Conservation (phyloP, 2,797 vertebrate species). For the Acridotheres tristis region DNA sequence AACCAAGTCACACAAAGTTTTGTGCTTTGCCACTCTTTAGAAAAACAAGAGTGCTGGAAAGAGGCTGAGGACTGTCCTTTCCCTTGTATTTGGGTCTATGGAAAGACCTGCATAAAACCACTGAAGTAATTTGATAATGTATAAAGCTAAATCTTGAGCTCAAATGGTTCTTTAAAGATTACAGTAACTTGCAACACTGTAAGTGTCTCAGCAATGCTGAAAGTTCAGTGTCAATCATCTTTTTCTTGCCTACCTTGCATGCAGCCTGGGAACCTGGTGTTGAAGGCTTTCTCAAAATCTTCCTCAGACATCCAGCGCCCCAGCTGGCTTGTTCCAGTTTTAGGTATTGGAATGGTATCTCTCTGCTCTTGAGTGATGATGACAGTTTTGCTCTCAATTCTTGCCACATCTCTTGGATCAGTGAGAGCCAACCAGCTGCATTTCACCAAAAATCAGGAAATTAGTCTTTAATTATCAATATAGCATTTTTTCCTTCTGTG, state of each 20-base stretch:
- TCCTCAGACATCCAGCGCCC: conserved; percentile 94
- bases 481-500: neutral
- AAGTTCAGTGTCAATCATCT: neutral
- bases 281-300: conserved; percentile 91
- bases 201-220: neutral
- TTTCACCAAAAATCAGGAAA: neutral
- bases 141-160: neutral
- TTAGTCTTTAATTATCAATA: neutral
- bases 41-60: neutral
- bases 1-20: neutral
- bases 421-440: conserved; percentile 93
- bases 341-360: conserved; percentile 85
- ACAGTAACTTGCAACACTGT: neutral
- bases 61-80: neutral
- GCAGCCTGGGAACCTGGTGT: conserved; percentile 90
- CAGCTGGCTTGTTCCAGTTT: conserved; percentile 85
- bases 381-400: conserved; percentile 95
- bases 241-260: conserved; percentile 87
- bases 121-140: neutral
- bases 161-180: neutral
- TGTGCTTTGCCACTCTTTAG: neutral
- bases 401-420: conserved; percentile 92
- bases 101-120: neutral
- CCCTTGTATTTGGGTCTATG: neutral
- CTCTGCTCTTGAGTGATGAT: conserved; percentile 88